Evolutionary conservation across 2,888 invertebrate genomes (phyloP).

Genomic region (Cactoblastis cactorum): DNA sequence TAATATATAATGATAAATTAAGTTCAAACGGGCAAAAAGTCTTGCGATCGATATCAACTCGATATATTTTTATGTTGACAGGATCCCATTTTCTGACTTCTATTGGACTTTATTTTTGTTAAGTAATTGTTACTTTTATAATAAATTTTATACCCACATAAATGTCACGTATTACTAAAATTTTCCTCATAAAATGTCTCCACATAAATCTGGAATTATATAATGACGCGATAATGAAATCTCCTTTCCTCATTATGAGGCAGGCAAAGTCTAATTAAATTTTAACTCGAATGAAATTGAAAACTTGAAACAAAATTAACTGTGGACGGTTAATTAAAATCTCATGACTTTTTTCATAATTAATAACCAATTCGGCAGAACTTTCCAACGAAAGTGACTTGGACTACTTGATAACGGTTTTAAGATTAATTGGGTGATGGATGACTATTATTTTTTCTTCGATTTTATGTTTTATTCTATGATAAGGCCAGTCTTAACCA

Average conservation of each 20-base stretch:
- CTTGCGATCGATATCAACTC: too few relatives aligned
- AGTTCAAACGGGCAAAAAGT: too few relatives aligned
- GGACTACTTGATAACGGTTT: not conserved
- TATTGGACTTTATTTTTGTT: not conserved
- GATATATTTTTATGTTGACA: too few relatives aligned
- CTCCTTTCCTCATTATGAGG: constrained; percentile 29
- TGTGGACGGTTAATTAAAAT: constrained; percentile 39
- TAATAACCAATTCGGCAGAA: constrained; percentile 8
- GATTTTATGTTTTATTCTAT: not conserved
- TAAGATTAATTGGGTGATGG: constrained; percentile 1
- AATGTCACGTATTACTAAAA: not conserved
- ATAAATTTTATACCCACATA: not conserved
- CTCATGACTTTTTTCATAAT: constrained; percentile 24
- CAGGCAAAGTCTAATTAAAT: constrained; percentile 35
- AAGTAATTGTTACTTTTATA: too few relatives aligned
- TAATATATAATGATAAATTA: too few relatives aligned
- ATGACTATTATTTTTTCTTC: not conserved
- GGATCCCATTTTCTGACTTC: not conserved
- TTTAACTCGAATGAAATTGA: constrained; percentile 30
- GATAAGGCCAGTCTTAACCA: too few relatives aligned
- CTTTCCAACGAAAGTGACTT: not conserved
- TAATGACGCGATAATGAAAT: constrained; percentile 19
- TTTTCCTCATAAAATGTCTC: not conserved
- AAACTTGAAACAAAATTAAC: constrained; percentile 35
- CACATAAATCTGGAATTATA: not conserved